Percentiles rank a stretch among this genome's conserved stretches.
Evolutionary conservation across 2,888 invertebrate genomes (phyloP).

Genomic region (Malthinus flaveolus): DNA sequence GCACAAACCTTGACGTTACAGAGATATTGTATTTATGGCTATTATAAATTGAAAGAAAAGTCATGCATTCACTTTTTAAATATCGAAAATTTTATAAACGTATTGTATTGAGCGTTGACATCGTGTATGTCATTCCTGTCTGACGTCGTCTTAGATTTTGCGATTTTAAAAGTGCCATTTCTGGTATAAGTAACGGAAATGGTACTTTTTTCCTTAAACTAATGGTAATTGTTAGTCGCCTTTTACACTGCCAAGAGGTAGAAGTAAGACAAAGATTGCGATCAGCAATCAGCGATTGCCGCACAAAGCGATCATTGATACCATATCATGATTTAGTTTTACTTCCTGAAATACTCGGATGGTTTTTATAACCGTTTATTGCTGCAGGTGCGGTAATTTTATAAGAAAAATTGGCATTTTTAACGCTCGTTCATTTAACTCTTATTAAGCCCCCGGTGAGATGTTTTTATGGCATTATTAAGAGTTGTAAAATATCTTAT

Average conservation of each 20-base stretch:
- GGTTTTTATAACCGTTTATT: neutral
- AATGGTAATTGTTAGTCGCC: conserved; percentile 1
- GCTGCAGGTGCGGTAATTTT: too few relatives aligned
- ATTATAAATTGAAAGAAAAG: conserved; percentile 10
- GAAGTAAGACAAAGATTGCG: conserved; percentile 20
- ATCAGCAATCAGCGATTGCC: conserved; percentile 26
- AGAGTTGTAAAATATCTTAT: too few relatives aligned
- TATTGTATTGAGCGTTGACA: neutral
- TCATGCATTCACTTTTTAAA: conserved; percentile 16
- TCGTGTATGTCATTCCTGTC: neutral
- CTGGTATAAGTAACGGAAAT: neutral
- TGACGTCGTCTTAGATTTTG: neutral
- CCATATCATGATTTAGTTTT: conserved; percentile 20
- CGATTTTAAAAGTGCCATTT: neutral
- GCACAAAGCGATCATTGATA: conserved; percentile 28
- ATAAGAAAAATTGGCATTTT: too few relatives aligned
- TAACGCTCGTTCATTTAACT: too few relatives aligned
- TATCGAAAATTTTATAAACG: conserved; percentile 13
- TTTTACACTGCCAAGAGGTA: conserved; percentile 6
- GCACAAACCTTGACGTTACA: conserved; percentile 22
- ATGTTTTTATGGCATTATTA: neutral
- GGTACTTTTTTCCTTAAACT: neutral
- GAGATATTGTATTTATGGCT: conserved; percentile 16
- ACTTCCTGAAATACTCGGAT: conserved; percentile 26
- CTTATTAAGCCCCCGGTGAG: too few relatives aligned